A percentile compares a stretch with the other conserved stretches of the same genome.
Evolutionary conservation across 2,113 vertebrate species (phyloP).

Genomic region (Anas platyrhynchos): DNA sequence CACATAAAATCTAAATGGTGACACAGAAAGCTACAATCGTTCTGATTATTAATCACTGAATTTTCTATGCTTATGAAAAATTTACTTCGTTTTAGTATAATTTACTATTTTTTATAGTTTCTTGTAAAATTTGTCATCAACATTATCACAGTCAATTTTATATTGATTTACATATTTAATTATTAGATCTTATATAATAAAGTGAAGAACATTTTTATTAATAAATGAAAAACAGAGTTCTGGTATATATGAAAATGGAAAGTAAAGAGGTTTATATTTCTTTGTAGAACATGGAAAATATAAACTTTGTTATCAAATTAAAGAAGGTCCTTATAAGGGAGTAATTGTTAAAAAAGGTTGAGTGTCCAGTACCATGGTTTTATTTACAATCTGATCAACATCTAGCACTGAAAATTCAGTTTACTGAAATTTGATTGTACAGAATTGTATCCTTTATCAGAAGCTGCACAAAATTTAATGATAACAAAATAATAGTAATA

Average conservation of each 20-base stretch:
- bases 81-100: neutral
- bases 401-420: neutral
- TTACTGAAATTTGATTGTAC: neutral
- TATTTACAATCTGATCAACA: neutral
- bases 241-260: neutral
- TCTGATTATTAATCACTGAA: slow-evolving; percentile 53
- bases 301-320: neutral
- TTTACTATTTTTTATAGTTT: neutral
- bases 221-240: neutral
- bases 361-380: neutral
- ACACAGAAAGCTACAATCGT: slow-evolving; percentile 39
- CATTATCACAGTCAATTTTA: neutral
- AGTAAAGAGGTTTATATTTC: neutral
- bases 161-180: neutral
- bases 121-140: neutral
- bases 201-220: neutral
- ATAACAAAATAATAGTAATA: neutral
- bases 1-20: slow-evolving; percentile 34
- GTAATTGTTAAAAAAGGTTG: neutral
- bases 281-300: neutral
- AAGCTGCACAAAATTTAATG: neutral
- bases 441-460: neutral
- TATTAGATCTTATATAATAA: neutral
- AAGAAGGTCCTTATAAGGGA: neutral
- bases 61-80: slow-evolving; percentile 22